Conservation (phyloP, 2,888 invertebrate species). For the Cepaea hortensis region DNA sequence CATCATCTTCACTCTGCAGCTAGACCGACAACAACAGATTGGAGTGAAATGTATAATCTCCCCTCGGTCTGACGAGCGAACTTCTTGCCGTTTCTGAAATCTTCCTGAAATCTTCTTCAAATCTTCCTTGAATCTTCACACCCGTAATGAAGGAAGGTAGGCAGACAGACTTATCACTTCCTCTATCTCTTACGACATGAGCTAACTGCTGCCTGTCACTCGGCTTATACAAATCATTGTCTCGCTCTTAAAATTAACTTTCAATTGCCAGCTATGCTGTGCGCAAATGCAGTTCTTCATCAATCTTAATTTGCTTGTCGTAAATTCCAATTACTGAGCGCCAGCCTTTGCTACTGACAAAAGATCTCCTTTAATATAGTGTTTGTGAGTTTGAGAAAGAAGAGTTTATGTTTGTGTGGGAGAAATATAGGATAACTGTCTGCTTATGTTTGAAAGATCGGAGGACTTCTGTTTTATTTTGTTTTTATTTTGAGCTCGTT, state of each 20-base stretch:
- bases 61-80: background rate
- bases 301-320: background rate
- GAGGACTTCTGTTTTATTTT: too few relatives aligned
- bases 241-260: background rate
- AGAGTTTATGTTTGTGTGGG: too few relatives aligned
- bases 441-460: too few relatives aligned
- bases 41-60: background rate
- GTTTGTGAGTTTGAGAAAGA: background rate
- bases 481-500: too few relatives aligned
- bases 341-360: background rate
- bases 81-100: background rate
- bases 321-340: background rate
- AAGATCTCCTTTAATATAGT: background rate
- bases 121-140: background rate
- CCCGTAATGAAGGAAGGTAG: background rate
- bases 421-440: too few relatives aligned
- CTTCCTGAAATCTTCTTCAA: background rate
- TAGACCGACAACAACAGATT: slow-evolving; percentile 1
- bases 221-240: slow-evolving; percentile 11
- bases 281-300: background rate
- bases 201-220: background rate
- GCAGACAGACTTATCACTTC: background rate
- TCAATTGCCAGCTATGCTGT: background rate
- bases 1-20: too few relatives aligned
- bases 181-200: background rate